A percentile compares a stretch with the other conserved stretches of the same genome.
phyloP scores from a whole-genome alignment of 2,113 vertebrate genomes.

The Elephas maximus region DNA sequence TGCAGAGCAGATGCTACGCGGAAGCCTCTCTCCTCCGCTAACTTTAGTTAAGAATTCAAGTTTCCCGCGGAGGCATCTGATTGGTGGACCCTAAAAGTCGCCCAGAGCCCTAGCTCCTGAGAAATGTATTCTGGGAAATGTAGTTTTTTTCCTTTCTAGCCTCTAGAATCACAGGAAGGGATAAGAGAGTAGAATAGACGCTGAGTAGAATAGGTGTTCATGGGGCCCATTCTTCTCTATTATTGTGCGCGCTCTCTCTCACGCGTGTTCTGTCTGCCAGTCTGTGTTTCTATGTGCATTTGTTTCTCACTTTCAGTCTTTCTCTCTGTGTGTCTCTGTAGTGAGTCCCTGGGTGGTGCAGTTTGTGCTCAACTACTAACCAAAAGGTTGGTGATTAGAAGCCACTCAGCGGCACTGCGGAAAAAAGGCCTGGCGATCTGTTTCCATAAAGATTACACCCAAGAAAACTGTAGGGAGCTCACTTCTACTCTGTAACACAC shows the following conservation, averaged over 20 bases:
- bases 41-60: slow-evolving; percentile 54
- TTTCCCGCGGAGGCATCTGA: slow-evolving; percentile 59
- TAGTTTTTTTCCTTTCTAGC: slow-evolving; percentile 37
- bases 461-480: not conserved
- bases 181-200: not conserved
- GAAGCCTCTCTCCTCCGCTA: accelerated
- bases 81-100: not conserved
- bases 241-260: not conserved
- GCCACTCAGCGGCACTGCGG: not conserved
- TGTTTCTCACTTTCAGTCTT: not conserved
- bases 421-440: not conserved
- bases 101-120: too few relatives aligned
- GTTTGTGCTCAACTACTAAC: not conserved
- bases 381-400: not conserved
- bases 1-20: not conserved
- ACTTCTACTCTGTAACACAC: not conserved
- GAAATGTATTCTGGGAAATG: slow-evolving; percentile 45
- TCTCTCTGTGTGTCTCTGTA: not conserved
- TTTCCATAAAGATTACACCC: not conserved
- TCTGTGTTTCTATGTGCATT: not conserved
- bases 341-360: not conserved
- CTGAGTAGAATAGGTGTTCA: not conserved
- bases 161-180: accelerated
- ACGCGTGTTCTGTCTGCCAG: not conserved
- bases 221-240: not conserved